Percentiles rank a stretch among this genome's conserved stretches.
These are phyloP conservation scores for Leptinotarsa undecemlineata DNA, from an alignment of 1,140 invertebrate species.

Conservation along the genomic window DNA sequence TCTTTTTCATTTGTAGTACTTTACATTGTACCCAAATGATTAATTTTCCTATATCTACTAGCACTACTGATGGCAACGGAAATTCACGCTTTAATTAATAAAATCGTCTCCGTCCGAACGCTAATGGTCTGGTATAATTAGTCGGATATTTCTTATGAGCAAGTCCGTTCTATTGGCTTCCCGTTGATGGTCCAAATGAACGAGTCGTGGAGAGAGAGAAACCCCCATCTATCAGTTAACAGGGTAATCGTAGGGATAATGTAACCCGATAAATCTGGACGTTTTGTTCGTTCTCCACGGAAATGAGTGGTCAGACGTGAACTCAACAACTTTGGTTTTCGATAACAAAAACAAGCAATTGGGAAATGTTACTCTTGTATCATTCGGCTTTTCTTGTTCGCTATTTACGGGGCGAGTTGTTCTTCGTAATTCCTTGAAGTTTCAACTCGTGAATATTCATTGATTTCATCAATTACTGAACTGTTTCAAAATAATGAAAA, in stretches of 20 bases:
- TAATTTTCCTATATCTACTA: too few relatives aligned
- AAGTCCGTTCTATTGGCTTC: slow-evolving; percentile 11
- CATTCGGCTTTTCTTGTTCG: too few relatives aligned
- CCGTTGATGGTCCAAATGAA: slow-evolving; percentile 26
- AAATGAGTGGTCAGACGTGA: slow-evolving; percentile 9
- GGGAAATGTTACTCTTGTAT: not conserved
- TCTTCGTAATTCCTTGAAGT: too few relatives aligned
- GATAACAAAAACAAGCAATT: slow-evolving; percentile 9
- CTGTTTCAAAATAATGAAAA: too few relatives aligned
- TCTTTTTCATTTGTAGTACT: too few relatives aligned
- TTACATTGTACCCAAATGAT: too few relatives aligned
- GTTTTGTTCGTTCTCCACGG: slow-evolving; percentile 9
- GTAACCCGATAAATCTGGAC: slow-evolving; percentile 33
- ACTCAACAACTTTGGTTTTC: not conserved
- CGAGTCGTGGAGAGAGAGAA: slow-evolving; percentile 32
- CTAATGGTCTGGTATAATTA: not conserved
- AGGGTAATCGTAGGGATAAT: slow-evolving; percentile 34
- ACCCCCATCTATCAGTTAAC: slow-evolving; percentile 41
- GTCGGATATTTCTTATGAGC: slow-evolving; percentile 2
- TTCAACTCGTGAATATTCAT: too few relatives aligned
- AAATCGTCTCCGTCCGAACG: slow-evolving; percentile 2
- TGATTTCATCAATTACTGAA: too few relatives aligned
- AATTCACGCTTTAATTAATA: not conserved
- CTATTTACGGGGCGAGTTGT: too few relatives aligned
- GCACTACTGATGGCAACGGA: not conserved